These are phyloP conservation scores for Zaprionus capensis DNA, from an alignment of 1,140 invertebrate genomes.

Conservation along the genomic window DNA sequence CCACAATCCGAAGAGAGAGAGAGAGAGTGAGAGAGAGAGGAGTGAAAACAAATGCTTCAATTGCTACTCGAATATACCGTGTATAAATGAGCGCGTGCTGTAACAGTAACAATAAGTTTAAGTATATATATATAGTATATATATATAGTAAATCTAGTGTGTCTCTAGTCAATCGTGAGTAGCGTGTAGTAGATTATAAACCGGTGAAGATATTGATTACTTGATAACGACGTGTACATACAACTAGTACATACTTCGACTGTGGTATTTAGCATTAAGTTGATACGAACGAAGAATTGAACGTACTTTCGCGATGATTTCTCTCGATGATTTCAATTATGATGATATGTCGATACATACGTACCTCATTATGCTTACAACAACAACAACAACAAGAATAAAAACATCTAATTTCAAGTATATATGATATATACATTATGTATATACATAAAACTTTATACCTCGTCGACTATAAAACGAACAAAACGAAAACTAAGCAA, in stretches of 20 bases:
- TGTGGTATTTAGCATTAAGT: conserved; percentile 84
- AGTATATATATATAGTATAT: conserved; percentile 35
- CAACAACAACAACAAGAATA: conserved; percentile 52
- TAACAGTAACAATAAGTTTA: conserved; percentile 75
- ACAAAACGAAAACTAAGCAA: conserved; percentile 50
- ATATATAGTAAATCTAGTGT: not conserved
- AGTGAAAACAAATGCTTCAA: conserved; percentile 26
- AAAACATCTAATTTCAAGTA: conserved; percentile 55
- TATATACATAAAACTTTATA: conserved; percentile 70
- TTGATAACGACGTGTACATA: conserved; percentile 35
- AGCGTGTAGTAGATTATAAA: not conserved
- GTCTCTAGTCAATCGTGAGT: conserved; percentile 1
- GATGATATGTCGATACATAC: conserved; percentile 73
- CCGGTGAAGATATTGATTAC: conserved; percentile 1
- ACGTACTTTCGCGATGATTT: conserved; percentile 37
- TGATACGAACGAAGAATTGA: conserved; percentile 46
- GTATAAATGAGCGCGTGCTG: conserved; percentile 74
- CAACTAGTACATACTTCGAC: conserved; percentile 79
- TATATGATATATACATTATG: not conserved
- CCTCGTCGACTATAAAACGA: conserved; percentile 73
- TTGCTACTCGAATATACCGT: conserved; percentile 74
- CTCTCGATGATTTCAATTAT: conserved; percentile 25
- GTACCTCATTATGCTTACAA: conserved; percentile 82
- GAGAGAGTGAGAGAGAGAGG: not conserved
- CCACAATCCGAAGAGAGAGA: not conserved